Conservation (phyloP, 2,113 vertebrate species). For the Murina feae region DNA sequence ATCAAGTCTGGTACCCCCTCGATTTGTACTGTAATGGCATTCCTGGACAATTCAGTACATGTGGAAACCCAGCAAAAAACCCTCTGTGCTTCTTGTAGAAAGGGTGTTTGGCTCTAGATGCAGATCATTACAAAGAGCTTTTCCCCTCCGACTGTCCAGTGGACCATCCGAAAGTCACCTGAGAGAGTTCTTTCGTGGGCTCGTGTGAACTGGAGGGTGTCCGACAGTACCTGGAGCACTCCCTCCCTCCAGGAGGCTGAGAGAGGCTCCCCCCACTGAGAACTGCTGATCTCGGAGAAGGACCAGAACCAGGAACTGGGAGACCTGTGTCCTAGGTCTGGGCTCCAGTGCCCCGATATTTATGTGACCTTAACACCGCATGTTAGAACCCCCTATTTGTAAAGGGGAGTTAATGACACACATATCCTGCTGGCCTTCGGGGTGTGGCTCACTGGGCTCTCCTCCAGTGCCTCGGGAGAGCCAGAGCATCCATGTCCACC, state of each 20-base stretch:
- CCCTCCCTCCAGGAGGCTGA: neutral
- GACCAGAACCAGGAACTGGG: neutral
- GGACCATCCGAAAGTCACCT: neutral
- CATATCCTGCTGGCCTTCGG: neutral
- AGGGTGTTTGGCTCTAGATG: neutral
- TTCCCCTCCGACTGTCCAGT: neutral
- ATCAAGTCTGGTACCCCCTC: neutral
- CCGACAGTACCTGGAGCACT: neutral
- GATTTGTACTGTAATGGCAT: neutral
- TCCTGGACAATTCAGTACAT: neutral
- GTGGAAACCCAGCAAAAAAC: neutral
- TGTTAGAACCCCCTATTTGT: neutral
- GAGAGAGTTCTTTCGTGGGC: neutral
- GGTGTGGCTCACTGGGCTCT: neutral
- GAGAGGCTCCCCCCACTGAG: neutral
- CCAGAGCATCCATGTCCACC: neutral
- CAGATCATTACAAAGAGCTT: neutral
- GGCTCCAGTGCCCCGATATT: neutral
- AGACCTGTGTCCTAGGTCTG: neutral
- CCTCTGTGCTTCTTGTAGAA: neutral
- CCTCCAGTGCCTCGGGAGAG: neutral
- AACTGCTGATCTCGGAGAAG: neutral
- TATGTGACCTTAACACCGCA: neutral
- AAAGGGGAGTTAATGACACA: neutral
- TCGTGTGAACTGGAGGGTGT: neutral